These are phyloP conservation scores for Drosophila lini DNA, from an alignment of 1,140 invertebrate genomes.

Conservation along the genomic window DNA sequence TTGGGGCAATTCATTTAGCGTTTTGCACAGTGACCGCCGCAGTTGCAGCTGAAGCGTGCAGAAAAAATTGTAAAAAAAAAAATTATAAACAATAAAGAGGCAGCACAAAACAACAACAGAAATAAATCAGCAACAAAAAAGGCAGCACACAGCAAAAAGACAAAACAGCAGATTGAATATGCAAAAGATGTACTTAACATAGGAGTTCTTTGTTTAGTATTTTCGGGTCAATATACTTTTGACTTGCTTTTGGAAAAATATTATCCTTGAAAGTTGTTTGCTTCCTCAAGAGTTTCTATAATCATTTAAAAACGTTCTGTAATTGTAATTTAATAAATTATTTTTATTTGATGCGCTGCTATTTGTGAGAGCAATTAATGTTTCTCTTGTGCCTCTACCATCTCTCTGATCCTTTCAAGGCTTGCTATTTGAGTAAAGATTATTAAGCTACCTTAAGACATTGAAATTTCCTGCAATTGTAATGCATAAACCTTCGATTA, in stretches of 20 bases:
- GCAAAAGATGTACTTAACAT: conserved; percentile 28
- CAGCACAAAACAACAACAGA: conserved; percentile 15
- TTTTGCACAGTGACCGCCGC: conserved; percentile 65
- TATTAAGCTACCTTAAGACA: neutral
- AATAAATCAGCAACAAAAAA: conserved; percentile 22
- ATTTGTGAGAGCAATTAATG: too few species aligned
- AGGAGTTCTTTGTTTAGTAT: neutral
- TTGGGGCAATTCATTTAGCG: conserved; percentile 77
- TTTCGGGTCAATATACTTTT: neutral
- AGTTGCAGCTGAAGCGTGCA: conserved; percentile 75
- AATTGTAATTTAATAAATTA: neutral
- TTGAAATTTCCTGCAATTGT: neutral
- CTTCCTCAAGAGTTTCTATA: neutral
- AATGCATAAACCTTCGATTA: neutral
- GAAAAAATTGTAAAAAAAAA: conserved; percentile 22
- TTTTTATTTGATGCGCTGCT: too few species aligned
- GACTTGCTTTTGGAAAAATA: neutral
- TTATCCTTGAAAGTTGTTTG: neutral
- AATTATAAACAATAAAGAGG: conserved; percentile 15
- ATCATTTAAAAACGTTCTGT: too few species aligned
- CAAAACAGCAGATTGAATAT: conserved; percentile 19
- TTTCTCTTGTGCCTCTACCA: too few species aligned
- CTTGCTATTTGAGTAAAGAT: too few species aligned
- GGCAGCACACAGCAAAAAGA: neutral
- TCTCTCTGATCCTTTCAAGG: too few species aligned